Evolutionary conservation across 2,888 invertebrate species (phyloP), one percentile per base, ranked within the genome.

Genomic region (Prenolepis imparis): DNA sequence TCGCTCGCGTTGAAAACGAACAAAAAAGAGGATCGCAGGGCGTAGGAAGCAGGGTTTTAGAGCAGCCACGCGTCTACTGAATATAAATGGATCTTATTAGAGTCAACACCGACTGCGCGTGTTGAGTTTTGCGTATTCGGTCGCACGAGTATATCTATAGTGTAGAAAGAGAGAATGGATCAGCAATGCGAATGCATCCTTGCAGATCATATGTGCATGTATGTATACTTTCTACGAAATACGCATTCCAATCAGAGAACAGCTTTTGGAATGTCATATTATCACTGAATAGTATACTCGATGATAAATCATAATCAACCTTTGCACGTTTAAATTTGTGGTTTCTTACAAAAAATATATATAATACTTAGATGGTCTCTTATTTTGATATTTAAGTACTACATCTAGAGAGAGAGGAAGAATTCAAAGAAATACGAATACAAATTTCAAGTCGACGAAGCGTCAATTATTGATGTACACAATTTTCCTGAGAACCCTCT

Each of bases 1-100:
- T 44, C 64, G 32, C 15, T 64, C 41, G 52, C n/a, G 41, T 3
- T 73, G 48, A n/a, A 64, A 75, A 63, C 21, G 59, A 32, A 36
- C 44, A 59, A 82, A 57, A 82, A 84, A 61, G 61, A 48, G 18
- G n/a, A 15, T 44, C 39, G 55, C 28, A n/a, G 9, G 48, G 21
- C n/a, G 32, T 3, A 63, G 63, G 9, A 39, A 28, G 44, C 3
- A 52, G 6, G 52, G 36, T 41, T n/a, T n/a, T 61, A n/a, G n/a
- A 24, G 80, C n/a, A 72, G 21, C 52, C 73, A 81, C 44, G 59
- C 80, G 64, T 67, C 70, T 64, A 48, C 82, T 85, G 88, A 87
- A 88, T 89, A 87, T 84, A 87, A 87, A 88, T 89, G 85, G 87
- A 66, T 82, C 82, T 86, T 89, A 87, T 88, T 88, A 86, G 87